Evolutionary conservation across 2,888 invertebrate genomes (phyloP), one percentile per base, ranked within the genome.

Genomic region (Lithophane semibrunnea): DNA sequence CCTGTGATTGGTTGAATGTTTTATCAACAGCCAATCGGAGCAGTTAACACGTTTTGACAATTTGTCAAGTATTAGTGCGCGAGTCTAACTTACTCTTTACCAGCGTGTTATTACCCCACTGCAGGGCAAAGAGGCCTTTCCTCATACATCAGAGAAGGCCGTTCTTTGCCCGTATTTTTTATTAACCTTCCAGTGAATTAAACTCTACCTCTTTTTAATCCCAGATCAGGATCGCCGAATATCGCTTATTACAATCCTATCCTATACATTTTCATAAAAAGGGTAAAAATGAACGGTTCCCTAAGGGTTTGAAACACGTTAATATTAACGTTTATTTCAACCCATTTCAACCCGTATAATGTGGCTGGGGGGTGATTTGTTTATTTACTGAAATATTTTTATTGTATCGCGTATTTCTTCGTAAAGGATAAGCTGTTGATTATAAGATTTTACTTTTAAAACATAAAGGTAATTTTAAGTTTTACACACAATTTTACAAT

Each of bases 281-380:
- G 54, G 67, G 77, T 63, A 56, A 76, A 82, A 63, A 74, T 73
- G 13, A 79, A 85, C 49, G 63, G 49, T 56, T 37, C 80, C 61
- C 77, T 16, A 24, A 58, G 49, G 86, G 76, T 54, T 78, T 79
- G 65, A 58, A 80, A 81, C 54, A 68, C 69, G 71, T 88, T 82
- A 80, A 76, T 86, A 80, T 86, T 77, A 77, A 74, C 73, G 66
- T 69, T 56, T 56, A 75, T 75, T 77, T 74, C 70, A 58, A 64
- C 65, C 52, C 79, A 42, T 52, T 74, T 67, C 77, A 76, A 82
- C 76, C 74, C 65, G 64, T 56, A 44, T 64, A 69, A 79, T 49
- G 79, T 65, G 68, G 56, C 84, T 75, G 44, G 75, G 76, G 84
- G 71, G 79, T 72, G 74, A 88, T 82, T 82, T 86, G 75, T 78